A percentile compares a stretch with the other conserved stretches of the same genome.
Evolutionary conservation across 2,888 invertebrate species (phyloP).

Genomic region (Notodonta dromedarius): DNA sequence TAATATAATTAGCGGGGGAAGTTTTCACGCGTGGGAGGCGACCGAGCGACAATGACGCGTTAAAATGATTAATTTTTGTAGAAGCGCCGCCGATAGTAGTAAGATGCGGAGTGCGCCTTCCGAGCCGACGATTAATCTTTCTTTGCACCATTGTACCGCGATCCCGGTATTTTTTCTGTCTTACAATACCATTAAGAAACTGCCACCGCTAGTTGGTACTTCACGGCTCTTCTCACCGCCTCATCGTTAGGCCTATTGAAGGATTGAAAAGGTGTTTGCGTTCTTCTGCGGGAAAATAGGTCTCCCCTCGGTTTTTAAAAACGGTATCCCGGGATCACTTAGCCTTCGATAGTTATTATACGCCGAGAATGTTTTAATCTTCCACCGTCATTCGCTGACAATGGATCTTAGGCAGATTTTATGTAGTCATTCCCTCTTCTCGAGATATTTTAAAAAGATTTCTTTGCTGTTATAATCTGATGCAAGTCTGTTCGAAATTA

Average conservation of each 20-base stretch:
- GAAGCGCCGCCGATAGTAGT: conserved; percentile 55
- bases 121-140: conserved; percentile 80
- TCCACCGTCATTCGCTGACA: conserved; percentile 79
- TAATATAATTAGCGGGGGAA: conserved; percentile 78
- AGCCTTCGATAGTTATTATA: conserved; percentile 82
- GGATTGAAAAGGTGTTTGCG: conserved; percentile 84
- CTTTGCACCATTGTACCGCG: conserved; percentile 76
- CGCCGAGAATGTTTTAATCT: conserved; percentile 76
- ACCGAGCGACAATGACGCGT: conserved; percentile 77
- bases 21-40: conserved; percentile 73
- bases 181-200: conserved; percentile 82
- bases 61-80: conserved; percentile 82
- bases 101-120: conserved; percentile 62
- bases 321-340: conserved; percentile 76
- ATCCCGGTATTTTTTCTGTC: conserved; percentile 81
- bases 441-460: conserved; percentile 51
- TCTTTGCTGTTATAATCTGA: conserved; percentile 36
- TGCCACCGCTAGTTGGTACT: conserved; percentile 80
- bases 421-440: conserved; percentile 74
- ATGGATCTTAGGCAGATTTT: conserved; percentile 69
- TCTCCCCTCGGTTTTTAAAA: conserved; percentile 77
- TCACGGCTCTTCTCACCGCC: conserved; percentile 61
- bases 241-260: conserved; percentile 76
- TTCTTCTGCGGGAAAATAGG: conserved; percentile 76
- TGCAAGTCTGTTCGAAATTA: conserved; percentile 44